Percentiles rank a stretch among this genome's conserved stretches.
phyloP scores from a whole-genome alignment of 2,113 vertebrate species.

The Cygnus atratus region DNA sequence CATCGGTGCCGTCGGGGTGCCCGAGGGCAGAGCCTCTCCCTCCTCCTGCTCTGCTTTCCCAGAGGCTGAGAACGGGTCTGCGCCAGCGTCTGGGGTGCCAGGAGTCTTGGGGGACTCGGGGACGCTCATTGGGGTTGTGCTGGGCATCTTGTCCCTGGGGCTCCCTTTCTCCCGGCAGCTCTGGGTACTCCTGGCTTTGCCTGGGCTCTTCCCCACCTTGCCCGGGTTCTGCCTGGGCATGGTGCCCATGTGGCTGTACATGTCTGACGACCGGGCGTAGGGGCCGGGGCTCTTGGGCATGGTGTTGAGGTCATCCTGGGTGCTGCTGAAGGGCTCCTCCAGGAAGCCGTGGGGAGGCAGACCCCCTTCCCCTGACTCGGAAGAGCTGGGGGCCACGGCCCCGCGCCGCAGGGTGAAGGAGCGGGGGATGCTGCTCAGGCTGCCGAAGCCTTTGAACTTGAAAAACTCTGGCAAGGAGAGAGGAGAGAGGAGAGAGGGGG shows the following conservation, averaged over 20 bases:
- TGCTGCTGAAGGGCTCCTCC: slow-evolving; percentile 44
- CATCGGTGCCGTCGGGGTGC: not conserved
- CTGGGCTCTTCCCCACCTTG: not conserved
- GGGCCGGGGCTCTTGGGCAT: slow-evolving; percentile 78
- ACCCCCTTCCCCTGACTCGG: not conserved
- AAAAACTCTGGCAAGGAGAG: slow-evolving; percentile 76
- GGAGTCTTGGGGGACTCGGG: rapidly evolving
- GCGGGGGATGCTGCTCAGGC: slow-evolving; percentile 84
- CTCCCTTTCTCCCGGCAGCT: not conserved
- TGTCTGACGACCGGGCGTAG: slow-evolving; percentile 88
- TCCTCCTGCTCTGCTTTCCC: not conserved
- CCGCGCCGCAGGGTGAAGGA: slow-evolving; percentile 71
- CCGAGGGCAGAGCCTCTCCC: not conserved
- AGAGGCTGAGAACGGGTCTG: not conserved
- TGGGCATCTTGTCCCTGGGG: not conserved
- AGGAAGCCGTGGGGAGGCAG: slow-evolving; percentile 1
- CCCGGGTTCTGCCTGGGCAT: slow-evolving; percentile 80
- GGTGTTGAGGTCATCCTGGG: slow-evolving; percentile 83
- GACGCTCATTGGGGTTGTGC: rapidly evolving
- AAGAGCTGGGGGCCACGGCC: not conserved
- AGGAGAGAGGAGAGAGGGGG: not conserved
- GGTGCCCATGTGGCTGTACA: slow-evolving; percentile 93
- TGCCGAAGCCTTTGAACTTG: slow-evolving; percentile 89
- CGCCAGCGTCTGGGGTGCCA: not conserved
- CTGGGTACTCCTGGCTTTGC: slow-evolving; percentile 1